Conservation (phyloP, 1,140 invertebrate genomes). For the Hydropsyche tenuis region DNA sequence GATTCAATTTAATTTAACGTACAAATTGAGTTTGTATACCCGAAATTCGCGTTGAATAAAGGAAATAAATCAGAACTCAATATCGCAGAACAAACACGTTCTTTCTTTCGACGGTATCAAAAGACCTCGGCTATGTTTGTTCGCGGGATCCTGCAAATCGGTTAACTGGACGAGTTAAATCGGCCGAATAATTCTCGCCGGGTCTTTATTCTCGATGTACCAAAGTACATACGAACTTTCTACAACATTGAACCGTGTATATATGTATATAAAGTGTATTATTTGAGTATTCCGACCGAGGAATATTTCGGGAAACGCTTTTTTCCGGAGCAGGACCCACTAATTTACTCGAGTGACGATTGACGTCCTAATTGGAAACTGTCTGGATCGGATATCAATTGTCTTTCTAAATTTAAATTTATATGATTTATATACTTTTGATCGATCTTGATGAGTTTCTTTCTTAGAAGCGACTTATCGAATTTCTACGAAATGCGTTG, state of each 20-base stretch:
- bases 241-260: background rate
- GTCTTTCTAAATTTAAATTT: too few species aligned
- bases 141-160: constrained; percentile 15
- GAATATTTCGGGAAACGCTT: too few species aligned
- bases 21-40: constrained; percentile 33
- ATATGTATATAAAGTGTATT: background rate
- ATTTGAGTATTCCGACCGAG: too few species aligned
- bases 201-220: too few species aligned
- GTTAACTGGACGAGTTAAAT: constrained; percentile 8
- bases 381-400: background rate
- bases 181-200: constrained; percentile 8
- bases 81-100: constrained; percentile 25
- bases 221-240: too few species aligned
- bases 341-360: constrained; percentile 1
- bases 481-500: too few species aligned
- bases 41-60: constrained; percentile 21
- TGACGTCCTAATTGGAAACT: constrained; percentile 12
- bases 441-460: too few species aligned
- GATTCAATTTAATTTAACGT: constrained; percentile 35
- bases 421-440: too few species aligned
- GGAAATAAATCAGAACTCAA: constrained; percentile 38
- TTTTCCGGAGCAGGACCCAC: too few species aligned
- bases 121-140: constrained; percentile 14
- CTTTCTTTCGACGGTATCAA: constrained; percentile 9
- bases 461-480: too few species aligned